Evolutionary conservation across 2,888 invertebrate species (phyloP).

Genomic region (Nasonia oneida): DNA sequence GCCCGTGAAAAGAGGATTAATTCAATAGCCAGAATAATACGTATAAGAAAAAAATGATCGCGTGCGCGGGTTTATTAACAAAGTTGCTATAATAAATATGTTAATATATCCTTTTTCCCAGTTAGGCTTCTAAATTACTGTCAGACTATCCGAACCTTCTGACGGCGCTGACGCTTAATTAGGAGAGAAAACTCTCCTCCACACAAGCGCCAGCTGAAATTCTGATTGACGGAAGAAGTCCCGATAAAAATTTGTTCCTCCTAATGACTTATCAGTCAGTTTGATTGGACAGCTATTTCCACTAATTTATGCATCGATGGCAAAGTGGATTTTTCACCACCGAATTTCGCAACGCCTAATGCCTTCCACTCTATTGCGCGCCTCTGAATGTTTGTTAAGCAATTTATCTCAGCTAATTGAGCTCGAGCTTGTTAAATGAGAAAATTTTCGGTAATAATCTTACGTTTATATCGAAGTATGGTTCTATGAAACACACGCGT

Average conservation of each 20-base stretch:
- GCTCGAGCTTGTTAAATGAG: too few relatives aligned
- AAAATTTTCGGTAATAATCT: background rate
- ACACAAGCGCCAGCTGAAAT: background rate
- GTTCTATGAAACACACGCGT: background rate
- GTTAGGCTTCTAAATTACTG: background rate
- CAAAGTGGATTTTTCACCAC: too few relatives aligned
- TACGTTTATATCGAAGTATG: background rate
- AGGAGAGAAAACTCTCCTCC: background rate
- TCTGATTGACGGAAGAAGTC: background rate
- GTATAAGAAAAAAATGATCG: background rate
- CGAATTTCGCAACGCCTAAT: background rate
- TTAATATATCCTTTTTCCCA: background rate
- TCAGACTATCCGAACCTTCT: background rate
- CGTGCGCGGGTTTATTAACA: background rate
- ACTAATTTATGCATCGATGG: background rate
- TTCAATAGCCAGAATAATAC: background rate
- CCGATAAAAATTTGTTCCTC: background rate
- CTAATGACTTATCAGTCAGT: conserved; percentile 1
- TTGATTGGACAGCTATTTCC: background rate
- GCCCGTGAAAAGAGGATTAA: too few relatives aligned
- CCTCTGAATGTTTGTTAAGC: too few relatives aligned
- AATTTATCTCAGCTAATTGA: too few relatives aligned
- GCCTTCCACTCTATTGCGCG: background rate
- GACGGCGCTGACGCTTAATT: background rate
- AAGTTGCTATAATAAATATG: background rate